Evolutionary conservation across 2,888 invertebrate genomes (phyloP), one percentile per base, ranked within the genome.

Genomic region (Melanostoma mellinum): DNA sequence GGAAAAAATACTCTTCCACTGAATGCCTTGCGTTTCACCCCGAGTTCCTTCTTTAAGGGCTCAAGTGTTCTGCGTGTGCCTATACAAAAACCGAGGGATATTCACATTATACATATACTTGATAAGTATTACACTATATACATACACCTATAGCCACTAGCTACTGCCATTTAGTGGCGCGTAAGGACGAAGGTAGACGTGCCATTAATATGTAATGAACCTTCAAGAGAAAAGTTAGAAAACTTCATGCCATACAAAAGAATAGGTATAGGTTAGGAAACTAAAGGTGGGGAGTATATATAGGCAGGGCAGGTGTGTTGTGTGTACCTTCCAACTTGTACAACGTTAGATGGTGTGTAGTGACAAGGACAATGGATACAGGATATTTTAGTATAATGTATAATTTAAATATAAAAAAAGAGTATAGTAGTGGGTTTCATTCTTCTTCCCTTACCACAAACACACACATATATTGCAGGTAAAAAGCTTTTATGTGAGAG

Each of bases 191-290:
- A 76, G 76, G 71, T 76, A 76, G 81, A 76, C 81, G 71, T 81
- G 76, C 67, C 76, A 81, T 81, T 81, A 81, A 81, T 81, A 81
- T 76, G 75, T 72, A 81, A 81, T 81, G 76, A 76, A 71, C 71
- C 63, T 81, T 67, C 71, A 65, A 20, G 52, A 56, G 67, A 65
- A 76, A 81, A 81, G 75, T 76, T 71, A 44, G 71, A 71, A 80
- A 80, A 80, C 75, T 75, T 74, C 50, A 30, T 74, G 56, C 55
- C 48, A 55, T 8, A 79, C 38, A 68, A 36, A 68, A 40, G 20
- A 48, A 38, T 10, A 35, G 30, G 46, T 44, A 20, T 20, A 20
- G 35, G 4, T 36, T 35, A 46, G 2, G 56, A 52, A 50, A 38
- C 48, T 35, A 38, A 53, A 36, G 36, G 69, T 48, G 8, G 53